Base-by-base conservation (phyloP, 2,888 invertebrate species). In the Microchrysa polita region DNA sequence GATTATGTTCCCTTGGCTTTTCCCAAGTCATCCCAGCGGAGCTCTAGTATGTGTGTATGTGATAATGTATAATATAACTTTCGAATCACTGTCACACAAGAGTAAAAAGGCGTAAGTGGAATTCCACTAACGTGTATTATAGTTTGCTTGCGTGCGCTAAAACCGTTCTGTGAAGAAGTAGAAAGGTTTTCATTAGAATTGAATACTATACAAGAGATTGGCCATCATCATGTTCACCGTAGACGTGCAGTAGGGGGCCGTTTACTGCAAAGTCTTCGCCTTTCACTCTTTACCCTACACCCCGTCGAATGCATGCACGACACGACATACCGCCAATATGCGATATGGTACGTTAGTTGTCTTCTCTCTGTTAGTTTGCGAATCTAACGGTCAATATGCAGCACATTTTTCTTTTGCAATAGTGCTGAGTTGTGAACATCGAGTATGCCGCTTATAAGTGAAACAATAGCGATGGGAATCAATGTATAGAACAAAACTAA, bases 141-240 rank as follows among this genome's bases (percentile, higher is more conserved):
- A 2, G 52, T 72, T 72, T 55, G 20, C 67, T 75, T 73, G 69
- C 61, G 67, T 22, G 23, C n/a, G n/a, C 44, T 44, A 20, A 61
- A 74, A 73, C 27, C 67, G 61, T 72, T 75, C 73, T 73, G 42
- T 9, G 63, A 65, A 73, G 71, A 75, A 65, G 75, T 34, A 34
- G 27, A 75, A 75, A 75, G 75, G 73, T 55, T 74, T 74, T 74
- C 75, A 57, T 72, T 72, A 75, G 75, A 75, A 75, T 73, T 59
- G 71, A 52, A 57, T 61, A 42, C 48, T n/a, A n/a, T n/a, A n/a
- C 27, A 7, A 34, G 4, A 2, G 27, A 34, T 34, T 34, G 27
- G 27, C 27, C 27, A 34, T 34, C 27, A 34, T 34, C 27, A 34
- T 34, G 27, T 34, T 34, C 7, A 34, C 27, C 27, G 27, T 34